A percentile compares a stretch with the other conserved stretches of the same genome.
Evolutionary conservation across 2,113 vertebrate species (phyloP).

Genomic region (Coracopsis vasa): DNA sequence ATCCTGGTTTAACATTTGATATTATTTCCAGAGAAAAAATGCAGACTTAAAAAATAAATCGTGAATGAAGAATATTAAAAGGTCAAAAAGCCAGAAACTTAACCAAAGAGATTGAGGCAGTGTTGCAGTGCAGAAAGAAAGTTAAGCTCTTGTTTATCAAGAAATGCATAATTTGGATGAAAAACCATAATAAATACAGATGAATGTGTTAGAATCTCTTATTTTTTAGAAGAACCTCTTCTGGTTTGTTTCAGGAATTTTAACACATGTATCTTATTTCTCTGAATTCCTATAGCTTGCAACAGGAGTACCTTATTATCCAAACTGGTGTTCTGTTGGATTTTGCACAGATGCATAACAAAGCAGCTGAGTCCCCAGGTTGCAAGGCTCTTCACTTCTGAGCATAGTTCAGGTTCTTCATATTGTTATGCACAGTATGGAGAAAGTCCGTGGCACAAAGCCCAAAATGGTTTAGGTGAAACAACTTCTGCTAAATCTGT

Average conservation of each 20-base stretch:
- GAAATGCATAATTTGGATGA: not conserved
- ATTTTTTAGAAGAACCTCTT: not conserved
- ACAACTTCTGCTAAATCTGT: not conserved
- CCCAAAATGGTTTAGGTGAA: not conserved
- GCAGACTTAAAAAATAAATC: not conserved
- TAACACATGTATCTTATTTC: not conserved
- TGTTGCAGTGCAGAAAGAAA: not conserved
- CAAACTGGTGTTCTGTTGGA: not conserved
- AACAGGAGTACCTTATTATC: not conserved
- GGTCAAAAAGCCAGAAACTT: slow-evolving; percentile 26
- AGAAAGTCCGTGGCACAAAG: not conserved
- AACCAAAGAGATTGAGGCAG: not conserved
- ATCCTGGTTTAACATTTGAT: not conserved
- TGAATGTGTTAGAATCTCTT: not conserved
- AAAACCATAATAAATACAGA: not conserved
- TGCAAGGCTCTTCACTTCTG: not conserved
- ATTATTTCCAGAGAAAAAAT: not conserved
- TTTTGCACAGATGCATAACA: not conserved
- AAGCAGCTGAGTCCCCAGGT: not conserved
- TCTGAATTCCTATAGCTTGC: not conserved
- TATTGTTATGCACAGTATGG: not conserved
- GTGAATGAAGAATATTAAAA: not conserved
- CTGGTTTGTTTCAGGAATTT: not conserved
- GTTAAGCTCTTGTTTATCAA: not conserved
- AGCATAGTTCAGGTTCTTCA: accelerated